Conservation (phyloP, 2,113 vertebrate genomes). For the Rhabdomys dilectus region DNA sequence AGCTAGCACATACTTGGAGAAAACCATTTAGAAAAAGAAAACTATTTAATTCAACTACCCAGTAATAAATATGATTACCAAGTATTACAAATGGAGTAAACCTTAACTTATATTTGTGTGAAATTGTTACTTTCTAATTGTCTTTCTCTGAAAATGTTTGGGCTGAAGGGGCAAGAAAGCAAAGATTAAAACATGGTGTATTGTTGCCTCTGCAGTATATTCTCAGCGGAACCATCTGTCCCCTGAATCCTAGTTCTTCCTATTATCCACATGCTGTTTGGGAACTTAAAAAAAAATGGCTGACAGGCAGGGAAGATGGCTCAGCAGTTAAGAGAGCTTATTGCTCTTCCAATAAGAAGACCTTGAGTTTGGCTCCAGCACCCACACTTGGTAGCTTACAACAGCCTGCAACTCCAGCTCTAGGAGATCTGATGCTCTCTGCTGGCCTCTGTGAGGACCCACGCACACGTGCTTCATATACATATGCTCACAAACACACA, state of each 20-base stretch:
- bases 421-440: background rate
- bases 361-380: background rate
- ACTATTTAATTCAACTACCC: constrained; percentile 14
- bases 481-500: background rate
- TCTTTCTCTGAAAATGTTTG: background rate
- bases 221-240: background rate
- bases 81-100: background rate
- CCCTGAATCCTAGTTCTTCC: background rate
- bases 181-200: background rate
- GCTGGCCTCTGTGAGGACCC: background rate
- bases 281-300: background rate
- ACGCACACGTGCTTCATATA: background rate
- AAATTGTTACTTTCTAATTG: background rate
- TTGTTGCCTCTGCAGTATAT: background rate
- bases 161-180: background rate
- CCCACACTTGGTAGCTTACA: background rate
- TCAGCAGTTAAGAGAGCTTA: background rate
- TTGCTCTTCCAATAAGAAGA: background rate
- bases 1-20: background rate
- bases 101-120: background rate
- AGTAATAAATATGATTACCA: background rate
- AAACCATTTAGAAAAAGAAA: background rate
- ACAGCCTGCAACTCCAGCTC: background rate
- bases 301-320: background rate
- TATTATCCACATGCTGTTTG: background rate